phyloP scores from a whole-genome alignment of 1,140 invertebrate genomes.

The Piezodorus guildinii region DNA sequence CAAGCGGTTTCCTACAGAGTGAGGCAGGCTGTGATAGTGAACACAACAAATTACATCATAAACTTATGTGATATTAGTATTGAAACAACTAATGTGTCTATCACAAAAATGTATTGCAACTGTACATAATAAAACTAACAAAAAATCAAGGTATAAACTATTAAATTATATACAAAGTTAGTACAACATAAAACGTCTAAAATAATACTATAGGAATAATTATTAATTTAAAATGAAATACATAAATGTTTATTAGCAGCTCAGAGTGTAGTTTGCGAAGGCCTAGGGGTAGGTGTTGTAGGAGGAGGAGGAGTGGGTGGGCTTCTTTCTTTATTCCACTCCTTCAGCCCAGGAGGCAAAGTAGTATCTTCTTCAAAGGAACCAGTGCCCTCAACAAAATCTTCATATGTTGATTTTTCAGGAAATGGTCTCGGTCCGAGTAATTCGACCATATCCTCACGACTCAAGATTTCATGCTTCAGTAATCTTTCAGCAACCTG shows the following conservation, averaged over 20 bases:
- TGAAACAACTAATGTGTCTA: too few relatives aligned
- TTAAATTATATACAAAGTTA: too few relatives aligned
- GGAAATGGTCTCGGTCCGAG: constrained; percentile 89
- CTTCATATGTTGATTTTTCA: constrained; percentile 98
- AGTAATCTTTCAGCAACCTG: constrained; percentile 87
- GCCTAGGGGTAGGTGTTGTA: constrained; percentile 1
- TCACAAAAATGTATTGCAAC: too few relatives aligned
- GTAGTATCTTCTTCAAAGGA: constrained; percentile 93
- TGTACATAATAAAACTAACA: too few relatives aligned
- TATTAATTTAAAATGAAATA: too few relatives aligned
- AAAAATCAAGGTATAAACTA: too few relatives aligned
- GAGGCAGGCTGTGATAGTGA: too few relatives aligned
- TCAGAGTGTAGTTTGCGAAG: constrained; percentile 11
- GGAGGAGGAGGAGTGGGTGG: constrained; percentile 31
- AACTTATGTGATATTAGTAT: too few relatives aligned
- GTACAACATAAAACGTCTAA: too few relatives aligned
- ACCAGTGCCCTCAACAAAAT: constrained; percentile 98
- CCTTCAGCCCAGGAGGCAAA: constrained; percentile 88
- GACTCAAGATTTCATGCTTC: constrained; percentile 88
- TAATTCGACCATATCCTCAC: constrained; percentile 97
- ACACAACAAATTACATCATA: too few relatives aligned
- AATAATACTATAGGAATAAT: too few relatives aligned
- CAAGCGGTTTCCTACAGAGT: too few relatives aligned
- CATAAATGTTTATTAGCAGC: background rate
- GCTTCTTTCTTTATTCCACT: constrained; percentile 71